Conservation (phyloP, 2,888 invertebrate species). For the Holacanthella duospinosa region DNA sequence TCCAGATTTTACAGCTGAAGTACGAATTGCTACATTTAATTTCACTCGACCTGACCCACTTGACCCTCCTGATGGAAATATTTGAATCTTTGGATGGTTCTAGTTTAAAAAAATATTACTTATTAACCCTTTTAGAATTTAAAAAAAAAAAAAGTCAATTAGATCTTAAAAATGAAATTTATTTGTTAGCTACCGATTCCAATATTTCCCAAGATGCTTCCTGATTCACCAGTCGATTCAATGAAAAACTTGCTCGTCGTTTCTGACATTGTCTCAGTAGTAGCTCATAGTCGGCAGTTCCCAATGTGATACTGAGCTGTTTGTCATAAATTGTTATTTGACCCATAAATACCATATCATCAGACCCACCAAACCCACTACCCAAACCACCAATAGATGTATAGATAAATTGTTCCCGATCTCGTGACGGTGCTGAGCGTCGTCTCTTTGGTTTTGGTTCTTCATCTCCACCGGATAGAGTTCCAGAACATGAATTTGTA, state of each 20-base stretch:
- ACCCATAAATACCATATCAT: conserved; percentile 17
- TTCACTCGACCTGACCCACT: conserved; percentile 8
- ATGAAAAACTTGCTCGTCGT: conserved; percentile 6
- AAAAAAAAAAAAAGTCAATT: background rate
- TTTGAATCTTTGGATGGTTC: conserved; percentile 20
- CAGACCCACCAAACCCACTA: background rate
- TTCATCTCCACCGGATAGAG: conserved; percentile 10
- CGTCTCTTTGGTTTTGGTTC: conserved; percentile 27
- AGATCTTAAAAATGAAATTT: background rate
- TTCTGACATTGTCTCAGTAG: conserved; percentile 14
- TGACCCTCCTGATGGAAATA: conserved; percentile 5
- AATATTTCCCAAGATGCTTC: conserved; percentile 26
- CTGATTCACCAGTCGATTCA: conserved; percentile 12
- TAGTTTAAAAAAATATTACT: background rate
- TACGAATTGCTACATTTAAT: conserved; percentile 12
- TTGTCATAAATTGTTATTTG: conserved; percentile 24
- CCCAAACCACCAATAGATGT: conserved; percentile 5
- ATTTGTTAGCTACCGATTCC: conserved; percentile 17
- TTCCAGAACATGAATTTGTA: background rate
- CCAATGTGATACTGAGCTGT: conserved; percentile 16
- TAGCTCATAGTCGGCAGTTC: conserved; percentile 20
- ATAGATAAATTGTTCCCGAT: conserved; percentile 29
- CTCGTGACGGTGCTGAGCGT: conserved; percentile 23
- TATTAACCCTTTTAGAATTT: background rate
- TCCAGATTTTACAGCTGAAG: conserved; percentile 6